These are phyloP conservation scores for Sebastes umbrosus DNA, from an alignment of 2,797 vertebrate species.

Conservation along the genomic window DNA sequence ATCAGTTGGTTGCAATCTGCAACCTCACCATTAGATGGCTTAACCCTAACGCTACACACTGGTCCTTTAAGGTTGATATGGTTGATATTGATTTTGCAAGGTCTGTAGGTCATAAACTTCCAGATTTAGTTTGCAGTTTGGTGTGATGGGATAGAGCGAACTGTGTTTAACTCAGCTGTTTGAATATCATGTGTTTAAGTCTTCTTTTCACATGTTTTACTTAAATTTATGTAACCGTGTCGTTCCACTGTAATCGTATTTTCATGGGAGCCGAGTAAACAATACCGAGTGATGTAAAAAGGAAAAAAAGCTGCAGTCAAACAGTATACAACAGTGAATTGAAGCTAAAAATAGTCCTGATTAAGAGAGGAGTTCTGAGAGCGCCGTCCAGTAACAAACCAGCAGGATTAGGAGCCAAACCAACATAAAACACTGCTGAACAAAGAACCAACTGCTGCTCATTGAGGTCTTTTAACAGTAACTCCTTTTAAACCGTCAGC, in stretches of 20 bases:
- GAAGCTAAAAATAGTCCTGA: constrained; percentile 28
- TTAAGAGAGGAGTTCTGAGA: not conserved
- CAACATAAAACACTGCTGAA: not conserved
- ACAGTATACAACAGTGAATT: not conserved
- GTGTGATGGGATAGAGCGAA: not conserved
- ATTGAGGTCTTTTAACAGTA: not conserved
- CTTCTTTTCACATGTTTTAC: not conserved
- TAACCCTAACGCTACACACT: no score
- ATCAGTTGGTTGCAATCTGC: no score
- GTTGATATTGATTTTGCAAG: not conserved
- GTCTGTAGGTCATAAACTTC: not conserved
- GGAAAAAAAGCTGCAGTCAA: not conserved
- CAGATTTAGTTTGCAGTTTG: not conserved
- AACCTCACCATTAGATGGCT: no score
- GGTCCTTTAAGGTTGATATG: not conserved
- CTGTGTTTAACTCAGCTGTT: not conserved
- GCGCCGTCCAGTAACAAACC: not conserved
- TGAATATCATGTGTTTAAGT: not conserved
- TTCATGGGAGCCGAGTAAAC: not conserved
- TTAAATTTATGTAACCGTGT: not conserved
- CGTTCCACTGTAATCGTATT: not conserved
- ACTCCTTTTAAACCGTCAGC: constrained; percentile 1
- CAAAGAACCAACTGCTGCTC: not conserved
- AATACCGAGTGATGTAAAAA: not conserved
- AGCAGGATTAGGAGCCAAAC: not conserved